Percentiles rank a stretch among this genome's conserved stretches.
Evolutionary conservation across 2,113 vertebrate species (phyloP).

Genomic region (Heterochromis multidens): DNA sequence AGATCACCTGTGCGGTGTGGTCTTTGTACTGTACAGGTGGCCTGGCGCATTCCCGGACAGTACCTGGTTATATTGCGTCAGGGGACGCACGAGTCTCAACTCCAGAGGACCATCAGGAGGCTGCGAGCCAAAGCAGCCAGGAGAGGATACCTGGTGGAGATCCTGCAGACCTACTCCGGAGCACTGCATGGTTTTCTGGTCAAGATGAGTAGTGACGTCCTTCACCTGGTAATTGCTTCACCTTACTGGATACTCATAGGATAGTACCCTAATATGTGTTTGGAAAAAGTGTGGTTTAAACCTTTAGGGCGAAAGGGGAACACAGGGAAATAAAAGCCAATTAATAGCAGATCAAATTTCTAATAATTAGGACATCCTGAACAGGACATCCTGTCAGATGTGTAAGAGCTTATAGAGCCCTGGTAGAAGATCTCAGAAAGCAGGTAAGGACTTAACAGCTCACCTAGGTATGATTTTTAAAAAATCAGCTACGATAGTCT

Average conservation of each 20-base stretch:
- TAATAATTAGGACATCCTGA: neutral
- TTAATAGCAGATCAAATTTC: neutral
- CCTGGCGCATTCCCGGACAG: slow-evolving; percentile 82
- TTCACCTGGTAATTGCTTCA: slow-evolving; percentile 75
- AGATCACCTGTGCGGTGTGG: neutral
- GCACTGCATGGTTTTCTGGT: slow-evolving; percentile 76
- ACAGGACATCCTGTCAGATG: no score
- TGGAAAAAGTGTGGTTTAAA: neutral
- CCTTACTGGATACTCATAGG: neutral
- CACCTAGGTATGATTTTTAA: no score
- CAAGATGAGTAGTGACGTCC: slow-evolving; percentile 75
- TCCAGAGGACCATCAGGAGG: slow-evolving; percentile 56
- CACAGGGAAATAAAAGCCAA: rapidly evolving
- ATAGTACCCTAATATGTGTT: neutral
- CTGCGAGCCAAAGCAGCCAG: slow-evolving; percentile 76
- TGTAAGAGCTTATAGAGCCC: neutral
- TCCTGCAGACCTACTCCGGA: slow-evolving; percentile 79
- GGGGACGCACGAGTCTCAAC: slow-evolving; percentile 64
- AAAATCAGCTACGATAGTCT: neutral
- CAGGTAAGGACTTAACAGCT: neutral
- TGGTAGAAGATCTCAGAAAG: neutral
- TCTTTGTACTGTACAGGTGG: slow-evolving; percentile 57
- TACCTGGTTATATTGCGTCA: slow-evolving; percentile 81
- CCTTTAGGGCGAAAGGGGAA: neutral
- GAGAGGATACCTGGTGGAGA: slow-evolving; percentile 71